Base-by-base conservation (phyloP, 2,113 vertebrate genomes). In the Hepsetus odoe region DNA sequence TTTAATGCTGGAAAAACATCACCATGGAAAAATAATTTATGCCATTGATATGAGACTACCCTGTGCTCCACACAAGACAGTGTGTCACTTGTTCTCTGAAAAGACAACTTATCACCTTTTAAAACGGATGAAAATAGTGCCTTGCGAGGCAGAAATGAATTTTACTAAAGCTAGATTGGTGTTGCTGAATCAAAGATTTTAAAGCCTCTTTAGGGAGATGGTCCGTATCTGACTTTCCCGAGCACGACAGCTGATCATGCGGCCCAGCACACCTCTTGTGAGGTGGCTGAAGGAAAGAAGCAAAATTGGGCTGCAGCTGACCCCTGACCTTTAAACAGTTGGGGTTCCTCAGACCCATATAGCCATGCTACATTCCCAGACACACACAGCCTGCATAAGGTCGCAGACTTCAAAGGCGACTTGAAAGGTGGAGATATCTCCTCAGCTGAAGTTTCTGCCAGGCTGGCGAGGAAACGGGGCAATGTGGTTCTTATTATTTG, bases 401-500 rank as follows among this genome's bases (percentile, higher is more conserved):
- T 76, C 80, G 68, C 76, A 75, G 82, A 91, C 89, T 90, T 93
- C 90, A 93, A 93, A 93, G 89, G 71, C 68, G 30, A 86, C 86
- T 84, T 89, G 85, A 91, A 88, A 91, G 88, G 89, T 89, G 75
- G 81, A 89, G 86, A 88, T 91, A 91, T 92, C 89, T 71, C 74
- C 79, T 81, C 75, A 56, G 82, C 75, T 68, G 46, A 74, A 86
- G 81, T 75, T 79, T 82, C 80, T 85, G 83, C 80, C 81, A 88
- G 59, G 69, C 77, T 81, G 72, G 80, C 73, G 68, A 73, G 80
- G 55, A 87, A 89, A 85, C 79, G 69, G 84, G 75, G 86, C 89
- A 92, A 92, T 91, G 87, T 93, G 92, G 88, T 93, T 91, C 90
- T 76, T 91, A 91, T 94, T 93, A 94, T 93, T 92, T 91, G 91